These are phyloP conservation scores for Ophioninae sp. DNA, from an alignment of 2,888 invertebrate species.

Conservation along the genomic window DNA sequence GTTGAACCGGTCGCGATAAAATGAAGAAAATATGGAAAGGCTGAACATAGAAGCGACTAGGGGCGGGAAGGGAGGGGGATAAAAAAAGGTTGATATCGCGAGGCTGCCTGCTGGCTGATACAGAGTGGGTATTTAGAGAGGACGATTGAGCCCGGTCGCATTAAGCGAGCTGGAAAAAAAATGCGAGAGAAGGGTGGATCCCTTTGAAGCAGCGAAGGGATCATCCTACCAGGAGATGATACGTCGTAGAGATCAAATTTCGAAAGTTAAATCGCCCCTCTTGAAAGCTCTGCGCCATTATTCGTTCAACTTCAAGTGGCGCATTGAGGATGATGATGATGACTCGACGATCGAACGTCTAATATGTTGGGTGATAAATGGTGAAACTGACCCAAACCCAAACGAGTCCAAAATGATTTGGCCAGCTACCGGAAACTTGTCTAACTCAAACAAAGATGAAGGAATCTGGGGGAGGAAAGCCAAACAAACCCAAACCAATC, in stretches of 20 bases:
- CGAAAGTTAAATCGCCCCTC: slow-evolving; percentile 27
- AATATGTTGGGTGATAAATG: no score
- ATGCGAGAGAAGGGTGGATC: slow-evolving; percentile 6
- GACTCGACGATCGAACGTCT: no score
- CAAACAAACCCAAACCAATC: no score
- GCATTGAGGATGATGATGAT: no score
- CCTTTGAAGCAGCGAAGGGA: slow-evolving; percentile 43
- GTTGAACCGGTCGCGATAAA: background rate
- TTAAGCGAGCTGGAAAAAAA: slow-evolving; percentile 9
- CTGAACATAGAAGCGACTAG: no score
- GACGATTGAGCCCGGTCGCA: slow-evolving; percentile 22
- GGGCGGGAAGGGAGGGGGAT: background rate
- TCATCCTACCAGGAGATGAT: slow-evolving; percentile 42
- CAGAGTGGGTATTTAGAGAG: slow-evolving; percentile 39
- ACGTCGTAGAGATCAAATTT: slow-evolving; percentile 46
- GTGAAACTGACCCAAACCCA: no score
- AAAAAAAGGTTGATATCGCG: slow-evolving; percentile 23
- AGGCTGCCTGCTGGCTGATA: slow-evolving; percentile 4
- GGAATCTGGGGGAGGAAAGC: no score
- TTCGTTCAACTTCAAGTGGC: slow-evolving; percentile 13
- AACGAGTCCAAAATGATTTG: no score
- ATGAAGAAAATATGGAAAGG: slow-evolving; percentile 10
- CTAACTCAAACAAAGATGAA: no score
- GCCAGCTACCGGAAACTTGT: no score
- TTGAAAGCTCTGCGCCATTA: background rate